Evolutionary conservation across 2,113 vertebrate species (phyloP).

Genomic region (Chlamydotis undulata): DNA sequence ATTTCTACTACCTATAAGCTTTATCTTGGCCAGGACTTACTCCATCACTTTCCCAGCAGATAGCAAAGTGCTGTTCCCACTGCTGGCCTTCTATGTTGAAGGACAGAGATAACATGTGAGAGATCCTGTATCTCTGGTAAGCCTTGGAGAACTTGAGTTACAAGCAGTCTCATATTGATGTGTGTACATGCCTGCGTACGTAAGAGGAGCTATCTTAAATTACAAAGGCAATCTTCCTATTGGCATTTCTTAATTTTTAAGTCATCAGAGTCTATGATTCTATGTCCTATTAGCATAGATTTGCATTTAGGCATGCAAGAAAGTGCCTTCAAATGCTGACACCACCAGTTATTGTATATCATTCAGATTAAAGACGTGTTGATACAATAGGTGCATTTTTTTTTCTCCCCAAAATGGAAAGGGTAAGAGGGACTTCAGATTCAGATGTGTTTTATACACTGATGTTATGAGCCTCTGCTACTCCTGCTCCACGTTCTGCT

Average conservation of each 20-base stretch:
- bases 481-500: neutral
- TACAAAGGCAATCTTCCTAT: neutral
- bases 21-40: neutral
- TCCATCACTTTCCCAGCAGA: neutral
- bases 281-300: neutral
- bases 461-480: neutral
- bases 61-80: neutral
- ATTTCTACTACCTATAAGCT: neutral
- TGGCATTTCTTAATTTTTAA: neutral
- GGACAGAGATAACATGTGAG: rapidly evolving
- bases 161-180: neutral
- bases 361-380: neutral
- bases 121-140: neutral
- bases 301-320: neutral
- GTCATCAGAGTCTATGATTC: neutral
- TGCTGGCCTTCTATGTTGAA: neutral
- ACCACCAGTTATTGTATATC: neutral
- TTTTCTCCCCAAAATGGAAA: neutral
- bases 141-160: neutral
- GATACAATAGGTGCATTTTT: neutral
- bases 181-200: rapidly evolving
- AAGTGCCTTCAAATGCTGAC: neutral
- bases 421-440: neutral
- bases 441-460: neutral
- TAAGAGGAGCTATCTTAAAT: neutral